Evolutionary conservation across 2,888 invertebrate genomes (phyloP), one percentile per base, ranked within the genome.

Genomic region (Ormyrus nitidulus): DNA sequence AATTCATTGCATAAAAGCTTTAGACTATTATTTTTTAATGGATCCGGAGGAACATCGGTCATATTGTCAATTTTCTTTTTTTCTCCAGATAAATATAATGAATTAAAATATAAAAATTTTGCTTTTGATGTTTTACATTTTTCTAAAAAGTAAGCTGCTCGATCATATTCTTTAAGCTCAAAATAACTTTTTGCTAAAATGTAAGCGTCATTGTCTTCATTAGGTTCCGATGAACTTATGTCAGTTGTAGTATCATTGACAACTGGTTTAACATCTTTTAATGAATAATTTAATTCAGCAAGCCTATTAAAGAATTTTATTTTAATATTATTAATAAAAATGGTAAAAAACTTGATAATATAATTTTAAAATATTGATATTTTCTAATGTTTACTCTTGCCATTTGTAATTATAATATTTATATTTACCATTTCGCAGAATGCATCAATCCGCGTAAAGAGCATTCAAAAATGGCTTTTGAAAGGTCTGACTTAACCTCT

Each of bases 81-180:
- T 88, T 98, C 98, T 82, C 96, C 95, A 0, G 97, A 96, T 92
- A 97, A 93, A 88, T 97, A 99, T 53, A 94, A 93, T 0, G 97
- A 94, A 90, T 98, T 99, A 84, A 95, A 94, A 89, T 96, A 94
- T 48, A 99, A 91, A 90, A 98, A 99, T 82, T 94, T 93, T 62
- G 95, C 94, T 88, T 95, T 95, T 0, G 94, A 92, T 79, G 94
- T 94, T 59, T 92, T 92, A 85, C 95, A 95, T 80, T 94, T 93
- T 85, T 95, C 93, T 7, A 96, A 92, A 87, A 96, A 96, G 91
- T 95, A 95, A 0, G 96, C 96, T 76, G 96, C 95, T 87, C 97
- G 93, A 86, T 97, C 97, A 89, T 97, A 98, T 90, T 99, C 98
- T 85, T 96, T 95, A 64, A 95, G 92, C 91, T 98, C 97, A 88